These are phyloP conservation scores for Xyliphius kryptos DNA, from an alignment of 2,113 vertebrate species.

Conservation along the genomic window DNA sequence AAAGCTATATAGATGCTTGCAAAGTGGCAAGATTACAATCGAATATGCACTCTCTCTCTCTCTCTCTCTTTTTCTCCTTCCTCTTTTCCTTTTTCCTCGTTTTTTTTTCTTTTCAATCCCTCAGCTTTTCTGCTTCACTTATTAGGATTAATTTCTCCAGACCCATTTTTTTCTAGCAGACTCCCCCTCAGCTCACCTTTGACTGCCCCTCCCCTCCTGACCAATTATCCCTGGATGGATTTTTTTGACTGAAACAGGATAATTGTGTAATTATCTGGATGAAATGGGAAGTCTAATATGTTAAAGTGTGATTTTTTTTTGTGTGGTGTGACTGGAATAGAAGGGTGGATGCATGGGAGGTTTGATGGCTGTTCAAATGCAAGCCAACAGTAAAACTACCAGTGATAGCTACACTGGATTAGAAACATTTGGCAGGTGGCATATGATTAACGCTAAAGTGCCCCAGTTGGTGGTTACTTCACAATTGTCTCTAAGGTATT, in stretches of 20 bases:
- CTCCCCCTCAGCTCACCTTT: too few relatives aligned
- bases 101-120: too few relatives aligned
- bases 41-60: slow-evolving; percentile 81
- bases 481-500: too few relatives aligned
- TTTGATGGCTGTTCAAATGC: too few relatives aligned
- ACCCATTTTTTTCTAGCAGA: slow-evolving; percentile 72
- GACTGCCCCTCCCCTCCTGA: slow-evolving; percentile 67
- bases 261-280: slow-evolving; percentile 94
- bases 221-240: slow-evolving; percentile 89
- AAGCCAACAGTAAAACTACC: too few relatives aligned
- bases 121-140: slow-evolving; percentile 63
- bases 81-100: slow-evolving; percentile 19
- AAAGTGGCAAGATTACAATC: slow-evolving; percentile 98
- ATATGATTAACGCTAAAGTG: too few relatives aligned
- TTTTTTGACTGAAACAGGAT: slow-evolving; percentile 78
- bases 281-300: slow-evolving; percentile 88
- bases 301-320: slow-evolving; percentile 82
- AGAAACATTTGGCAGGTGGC: too few relatives aligned
- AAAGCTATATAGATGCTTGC: slow-evolving; percentile 96
- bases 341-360: too few relatives aligned
- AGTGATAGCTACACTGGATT: too few relatives aligned
- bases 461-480: too few relatives aligned
- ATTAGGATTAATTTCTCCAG: slow-evolving; percentile 85
- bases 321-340: slow-evolving; percentile 53
- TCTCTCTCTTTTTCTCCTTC: slow-evolving; percentile 51